Base-by-base conservation (phyloP, 2,113 vertebrate species). In the Tetrao urogallus region DNA sequence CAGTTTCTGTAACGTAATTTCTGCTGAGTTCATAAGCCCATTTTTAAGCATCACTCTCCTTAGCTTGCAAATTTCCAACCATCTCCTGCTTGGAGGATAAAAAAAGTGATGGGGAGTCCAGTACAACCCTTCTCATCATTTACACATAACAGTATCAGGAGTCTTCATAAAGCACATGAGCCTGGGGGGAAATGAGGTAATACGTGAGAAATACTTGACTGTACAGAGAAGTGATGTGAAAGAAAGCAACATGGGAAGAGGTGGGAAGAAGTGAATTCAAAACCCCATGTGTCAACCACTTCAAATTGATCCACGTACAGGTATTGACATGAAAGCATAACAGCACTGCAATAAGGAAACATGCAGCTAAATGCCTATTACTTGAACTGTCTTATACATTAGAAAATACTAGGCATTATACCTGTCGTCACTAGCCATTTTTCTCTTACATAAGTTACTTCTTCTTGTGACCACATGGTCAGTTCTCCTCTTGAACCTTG, bases 321-420 rank as follows among this genome's bases (percentile, higher is more conserved):
- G 6, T 11, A 66, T 9, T 48, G 42, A 70, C 45, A 17, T 0
- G 5, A 64, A 70, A 8, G 24, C 1, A 1, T n/a, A 77, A 61
- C 11, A 8, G 2, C n/a, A 58, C 7, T 6, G 16, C 34, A 56
- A 48, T 20, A 16, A 42, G 21, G 38, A 79, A 80, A 58, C 5
- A 4, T 3, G 1, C 38, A 66, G 38, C 50, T 6, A 19, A 28
- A 28, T 36, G 20, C 36, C 74, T 32, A 16, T 24, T 43, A 69
- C 1, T 27, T 34, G 27, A 66, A 88, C 38, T 2, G 0, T 32
- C 10, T 24, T 13, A 6, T 6, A 56, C 1, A 15, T 18, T 5
- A 30, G 30, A 19, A 82, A 90, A 76, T 3, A 38, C 11, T 52
- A 15, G 11, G 38, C 67, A 5, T 45, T 18, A 7, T 12, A 77